A percentile compares a stretch with the other conserved stretches of the same genome.
phyloP scores from a whole-genome alignment of 2,888 invertebrate species.

The Erpobdella octoculata region DNA sequence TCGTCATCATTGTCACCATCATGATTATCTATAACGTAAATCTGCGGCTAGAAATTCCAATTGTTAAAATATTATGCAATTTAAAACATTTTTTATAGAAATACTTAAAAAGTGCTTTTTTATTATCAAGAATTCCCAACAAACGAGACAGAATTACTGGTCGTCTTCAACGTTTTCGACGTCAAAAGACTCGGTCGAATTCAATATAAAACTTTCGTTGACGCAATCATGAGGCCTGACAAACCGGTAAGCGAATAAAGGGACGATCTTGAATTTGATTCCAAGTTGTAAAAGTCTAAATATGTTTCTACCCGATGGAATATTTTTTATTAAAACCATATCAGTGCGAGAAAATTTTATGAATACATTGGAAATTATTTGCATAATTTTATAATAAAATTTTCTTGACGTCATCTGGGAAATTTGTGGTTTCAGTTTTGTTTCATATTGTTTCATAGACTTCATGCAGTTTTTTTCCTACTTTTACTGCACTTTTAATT shows the following conservation, averaged over 20 bases:
- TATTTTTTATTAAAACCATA: no score
- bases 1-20: neutral
- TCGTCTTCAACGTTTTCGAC: constrained; percentile 53
- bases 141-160: constrained; percentile 49
- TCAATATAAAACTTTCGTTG: constrained; percentile 50
- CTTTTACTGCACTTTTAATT: no score
- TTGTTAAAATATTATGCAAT: neutral
- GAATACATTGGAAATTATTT: no score
- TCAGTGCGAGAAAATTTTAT: no score
- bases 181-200: constrained; percentile 45
- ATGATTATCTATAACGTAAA: neutral
- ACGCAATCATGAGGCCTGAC: constrained; percentile 48
- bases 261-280: no score
- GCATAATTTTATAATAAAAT: no score
- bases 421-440: no score
- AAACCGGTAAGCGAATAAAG: constrained; percentile 44
- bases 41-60: neutral
- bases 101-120: neutral
- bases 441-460: no score
- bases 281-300: no score
- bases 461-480: no score
- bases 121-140: constrained; percentile 48
- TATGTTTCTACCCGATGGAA: no score
- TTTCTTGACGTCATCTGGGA: no score
- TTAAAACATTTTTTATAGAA: neutral